Base-by-base conservation (phyloP, 2,113 vertebrate species). In the Burhinus oedicnemus region DNA sequence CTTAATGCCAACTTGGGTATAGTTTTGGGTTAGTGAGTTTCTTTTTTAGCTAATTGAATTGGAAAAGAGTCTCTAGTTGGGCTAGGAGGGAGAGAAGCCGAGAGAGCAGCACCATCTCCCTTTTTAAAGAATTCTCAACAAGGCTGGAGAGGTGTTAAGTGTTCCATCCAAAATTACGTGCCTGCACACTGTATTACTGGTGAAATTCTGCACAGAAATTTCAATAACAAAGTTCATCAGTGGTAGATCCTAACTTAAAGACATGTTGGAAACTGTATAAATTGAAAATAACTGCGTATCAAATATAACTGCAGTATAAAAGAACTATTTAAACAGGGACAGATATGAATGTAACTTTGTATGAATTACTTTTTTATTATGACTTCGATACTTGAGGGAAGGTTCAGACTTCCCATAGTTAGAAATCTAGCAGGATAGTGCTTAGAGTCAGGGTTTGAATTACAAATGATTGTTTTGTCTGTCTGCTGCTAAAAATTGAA, bases 381-480 rank as follows among this genome's bases (percentile, higher is more conserved):
- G 15, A 60, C 68, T 83, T 85, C 42, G 57, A 1, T 71, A 79
- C 36, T 61, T 88, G 49, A 77, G 66, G 54, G 55, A 54, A 77
- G 55, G 62, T 89, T 90, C 78, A 85, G 79, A n/a, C 52, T 94
- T 91, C 71, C 49, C 13, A 2, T 52, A 54, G 82, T 57, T 74
- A 45, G 66, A 86, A 86, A 75, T 80, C 47, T 83, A 81, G 5
- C 45, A 70, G 78, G 85, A 62, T 89, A 66, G 45, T 71, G 57
- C 93, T 87, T 40, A 70, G 79, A 93, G 90, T 88, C 82, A 85
- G 60, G 68, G 83, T 68, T 94, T 94, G 88, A 80, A 62, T 95
- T 91, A 76, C 58, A 87, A 89, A 83, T 83, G 38, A 86, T 93
- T 92, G 85, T 95, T 93, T 96, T 81, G 80, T 88, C 94, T 92